phyloP scores from a whole-genome alignment of 1,140 invertebrate species.

The Xylocopa sonorina region DNA sequence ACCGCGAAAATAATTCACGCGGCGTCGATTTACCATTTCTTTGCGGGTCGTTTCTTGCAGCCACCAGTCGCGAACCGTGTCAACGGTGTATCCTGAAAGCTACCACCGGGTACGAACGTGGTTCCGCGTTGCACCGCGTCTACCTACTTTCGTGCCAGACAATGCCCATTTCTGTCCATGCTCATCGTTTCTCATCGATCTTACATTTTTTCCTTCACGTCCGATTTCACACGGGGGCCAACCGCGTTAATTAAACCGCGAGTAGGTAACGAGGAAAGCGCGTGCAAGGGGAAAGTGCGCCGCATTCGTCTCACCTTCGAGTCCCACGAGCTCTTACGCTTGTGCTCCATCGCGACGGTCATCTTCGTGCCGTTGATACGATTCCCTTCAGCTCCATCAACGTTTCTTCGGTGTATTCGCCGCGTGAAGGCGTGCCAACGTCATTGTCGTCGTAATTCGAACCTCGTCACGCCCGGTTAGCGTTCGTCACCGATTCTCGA shows the following conservation, averaged over 20 bases:
- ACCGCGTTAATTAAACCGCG: constrained; percentile 46
- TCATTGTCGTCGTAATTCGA: constrained; percentile 34
- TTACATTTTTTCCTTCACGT: constrained; percentile 19
- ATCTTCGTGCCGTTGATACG: constrained; percentile 56
- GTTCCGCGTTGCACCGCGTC: neutral
- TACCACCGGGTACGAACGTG: neutral
- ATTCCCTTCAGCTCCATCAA: constrained; percentile 44
- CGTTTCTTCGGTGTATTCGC: constrained; percentile 35
- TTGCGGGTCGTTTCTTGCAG: neutral
- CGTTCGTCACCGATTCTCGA: neutral
- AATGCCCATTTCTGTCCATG: neutral
- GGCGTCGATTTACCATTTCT: constrained; percentile 12
- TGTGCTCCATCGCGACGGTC: constrained; percentile 81
- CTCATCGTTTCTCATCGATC: constrained; percentile 26
- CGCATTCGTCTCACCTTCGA: constrained; percentile 77
- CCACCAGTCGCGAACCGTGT: neutral
- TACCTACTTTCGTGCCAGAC: constrained; percentile 21
- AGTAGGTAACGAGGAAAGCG: constrained; percentile 49
- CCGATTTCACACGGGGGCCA: constrained; percentile 50
- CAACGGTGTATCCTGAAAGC: constrained; percentile 18
- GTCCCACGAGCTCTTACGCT: constrained; percentile 81
- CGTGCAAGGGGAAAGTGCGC: constrained; percentile 59
- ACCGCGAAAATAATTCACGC: constrained; percentile 41
- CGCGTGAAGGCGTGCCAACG: constrained; percentile 11
- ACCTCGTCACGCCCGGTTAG: neutral